Conservation (phyloP, 1,140 invertebrate species). For the Pomacea maculata region DNA sequence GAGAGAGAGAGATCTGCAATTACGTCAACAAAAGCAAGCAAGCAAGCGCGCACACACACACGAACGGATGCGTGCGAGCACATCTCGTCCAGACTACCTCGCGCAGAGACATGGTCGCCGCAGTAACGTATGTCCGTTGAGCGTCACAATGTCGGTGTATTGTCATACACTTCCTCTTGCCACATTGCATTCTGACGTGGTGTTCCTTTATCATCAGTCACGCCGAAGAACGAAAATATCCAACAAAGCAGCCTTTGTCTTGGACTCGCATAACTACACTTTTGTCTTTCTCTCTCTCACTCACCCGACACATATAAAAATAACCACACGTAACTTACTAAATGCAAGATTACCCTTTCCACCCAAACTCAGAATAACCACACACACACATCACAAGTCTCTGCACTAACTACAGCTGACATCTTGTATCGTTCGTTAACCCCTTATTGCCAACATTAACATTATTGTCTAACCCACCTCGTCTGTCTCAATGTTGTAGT, state of each 20-base stretch:
- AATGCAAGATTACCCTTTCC: neutral
- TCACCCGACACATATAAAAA: neutral
- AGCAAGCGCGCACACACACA: neutral
- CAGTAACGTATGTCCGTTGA: too few species aligned
- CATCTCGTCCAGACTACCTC: neutral
- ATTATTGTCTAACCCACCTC: neutral
- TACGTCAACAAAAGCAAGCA: neutral
- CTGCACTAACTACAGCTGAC: too few species aligned
- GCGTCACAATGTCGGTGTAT: neutral
- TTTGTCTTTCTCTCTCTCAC: constrained; percentile 11
- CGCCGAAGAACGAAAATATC: neutral
- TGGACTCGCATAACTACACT: neutral
- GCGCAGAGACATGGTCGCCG: neutral
- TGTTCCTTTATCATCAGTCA: neutral
- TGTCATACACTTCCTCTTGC: neutral
- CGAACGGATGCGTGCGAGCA: neutral
- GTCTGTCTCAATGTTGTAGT: neutral
- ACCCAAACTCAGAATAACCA: neutral
- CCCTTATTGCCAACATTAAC: neutral
- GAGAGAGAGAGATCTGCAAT: neutral
- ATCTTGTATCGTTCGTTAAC: constrained; percentile 1
- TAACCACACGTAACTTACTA: neutral
- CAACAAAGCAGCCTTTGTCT: too few species aligned
- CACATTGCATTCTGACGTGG: neutral
- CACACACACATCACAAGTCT: neutral